phyloP scores from a whole-genome alignment of 1,140 invertebrate genomes.

The Heliothis subflexa region DNA sequence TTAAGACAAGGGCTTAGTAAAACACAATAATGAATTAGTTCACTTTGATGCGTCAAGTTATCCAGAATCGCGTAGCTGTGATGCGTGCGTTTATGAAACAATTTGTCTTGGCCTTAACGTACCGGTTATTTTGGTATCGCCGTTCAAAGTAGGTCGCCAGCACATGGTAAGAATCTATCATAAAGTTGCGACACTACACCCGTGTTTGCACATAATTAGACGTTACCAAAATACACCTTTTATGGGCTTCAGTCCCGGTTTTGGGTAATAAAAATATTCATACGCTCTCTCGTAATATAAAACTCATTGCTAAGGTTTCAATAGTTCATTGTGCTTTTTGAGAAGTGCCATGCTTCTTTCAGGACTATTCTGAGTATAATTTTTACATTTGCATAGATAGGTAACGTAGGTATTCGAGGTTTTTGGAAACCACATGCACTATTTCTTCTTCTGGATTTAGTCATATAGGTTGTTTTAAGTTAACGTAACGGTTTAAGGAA shows the following conservation, averaged over 20 bases:
- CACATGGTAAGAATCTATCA: slow-evolving; percentile 68
- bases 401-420: too few relatives aligned
- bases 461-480: too few relatives aligned
- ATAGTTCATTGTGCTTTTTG: too few relatives aligned
- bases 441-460: too few relatives aligned
- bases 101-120: slow-evolving; percentile 57
- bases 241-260: slow-evolving; percentile 11
- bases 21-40: slow-evolving; percentile 5
- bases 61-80: slow-evolving; percentile 9
- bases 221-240: slow-evolving; percentile 28
- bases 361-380: too few relatives aligned
- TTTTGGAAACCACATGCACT: too few relatives aligned
- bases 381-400: too few relatives aligned
- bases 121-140: slow-evolving; percentile 67
- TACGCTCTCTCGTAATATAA: not conserved
- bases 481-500: too few relatives aligned
- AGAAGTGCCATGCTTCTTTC: too few relatives aligned
- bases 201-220: slow-evolving; percentile 29
- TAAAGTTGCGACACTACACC: slow-evolving; percentile 50
- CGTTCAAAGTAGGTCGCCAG: slow-evolving; percentile 65
- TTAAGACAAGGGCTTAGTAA: slow-evolving; percentile 14
- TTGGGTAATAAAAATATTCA: not conserved
- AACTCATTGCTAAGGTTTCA: not conserved
- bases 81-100: slow-evolving; percentile 37
- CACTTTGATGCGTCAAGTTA: slow-evolving; percentile 36